phyloP scores from a whole-genome alignment of 2,888 invertebrate genomes.

The Ectemnius lituratus region DNA sequence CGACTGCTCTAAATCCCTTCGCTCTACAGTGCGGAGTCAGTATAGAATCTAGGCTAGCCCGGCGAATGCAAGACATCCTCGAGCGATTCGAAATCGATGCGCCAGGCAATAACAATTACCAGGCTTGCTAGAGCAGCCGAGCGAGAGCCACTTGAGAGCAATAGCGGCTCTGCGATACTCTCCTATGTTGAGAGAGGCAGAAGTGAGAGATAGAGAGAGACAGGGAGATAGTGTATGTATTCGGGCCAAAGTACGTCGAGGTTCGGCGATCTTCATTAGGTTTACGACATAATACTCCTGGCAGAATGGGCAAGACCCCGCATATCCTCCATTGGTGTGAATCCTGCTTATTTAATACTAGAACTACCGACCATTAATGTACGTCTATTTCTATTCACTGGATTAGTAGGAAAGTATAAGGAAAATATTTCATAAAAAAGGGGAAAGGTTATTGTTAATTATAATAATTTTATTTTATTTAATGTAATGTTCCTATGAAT shows the following conservation, averaged over 20 bases:
- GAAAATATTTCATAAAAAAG: no score
- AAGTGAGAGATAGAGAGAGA: no score
- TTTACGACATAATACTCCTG: slow-evolving; percentile 31
- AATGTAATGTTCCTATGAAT: no score
- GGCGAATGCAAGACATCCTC: slow-evolving; percentile 1
- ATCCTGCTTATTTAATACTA: no score
- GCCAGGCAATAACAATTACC: slow-evolving; percentile 43
- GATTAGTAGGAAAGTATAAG: no score
- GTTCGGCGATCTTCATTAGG: slow-evolving; percentile 41
- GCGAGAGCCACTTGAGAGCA: slow-evolving; percentile 21
- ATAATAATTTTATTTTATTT: no score
- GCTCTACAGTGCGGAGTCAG: no score
- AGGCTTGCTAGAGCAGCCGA: slow-evolving; percentile 20
- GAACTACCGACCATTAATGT: no score
- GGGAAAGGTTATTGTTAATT: no score
- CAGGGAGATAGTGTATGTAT: slow-evolving; percentile 6
- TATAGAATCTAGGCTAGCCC: slow-evolving; percentile 13
- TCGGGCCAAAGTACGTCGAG: slow-evolving; percentile 11
- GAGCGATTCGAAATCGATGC: slow-evolving; percentile 42
- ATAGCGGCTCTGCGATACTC: neutral
- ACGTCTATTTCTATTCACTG: no score
- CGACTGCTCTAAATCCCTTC: no score
- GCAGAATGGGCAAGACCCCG: neutral
- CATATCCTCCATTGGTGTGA: neutral
- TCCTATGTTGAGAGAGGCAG: neutral